These are phyloP conservation scores for Tribolium madens DNA, from an alignment of 1,140 invertebrate species.

Conservation along the genomic window DNA sequence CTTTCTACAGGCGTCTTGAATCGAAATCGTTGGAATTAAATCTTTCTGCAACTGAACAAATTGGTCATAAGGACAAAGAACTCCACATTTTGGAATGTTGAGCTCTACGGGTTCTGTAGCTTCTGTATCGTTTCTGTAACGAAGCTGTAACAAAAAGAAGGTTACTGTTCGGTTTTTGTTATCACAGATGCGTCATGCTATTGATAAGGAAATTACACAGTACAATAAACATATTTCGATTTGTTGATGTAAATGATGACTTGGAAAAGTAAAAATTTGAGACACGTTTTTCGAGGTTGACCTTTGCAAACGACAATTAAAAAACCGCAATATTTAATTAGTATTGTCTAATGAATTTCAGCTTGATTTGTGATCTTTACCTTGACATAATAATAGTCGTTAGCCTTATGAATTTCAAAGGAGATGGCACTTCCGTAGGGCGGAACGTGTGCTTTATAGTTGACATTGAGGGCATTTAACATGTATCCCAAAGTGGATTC, in stretches of 20 bases:
- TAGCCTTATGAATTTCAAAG: constrained; percentile 48
- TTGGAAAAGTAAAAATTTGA: background rate
- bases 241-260: background rate
- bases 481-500: constrained; percentile 77
- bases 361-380: background rate
- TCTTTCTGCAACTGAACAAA: constrained; percentile 23
- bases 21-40: background rate
- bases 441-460: constrained; percentile 71
- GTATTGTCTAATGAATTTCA: background rate
- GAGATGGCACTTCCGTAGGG: constrained; percentile 68
- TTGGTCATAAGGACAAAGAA: constrained; percentile 35
- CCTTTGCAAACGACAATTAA: background rate
- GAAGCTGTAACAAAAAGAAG: constrained; percentile 9
- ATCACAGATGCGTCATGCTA: too few species aligned
- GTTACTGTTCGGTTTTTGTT: background rate
- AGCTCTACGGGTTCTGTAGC: constrained; percentile 14
- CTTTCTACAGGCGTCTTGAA: constrained; percentile 5
- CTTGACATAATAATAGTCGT: constrained; percentile 42
- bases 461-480: constrained; percentile 70
- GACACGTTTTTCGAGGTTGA: background rate
- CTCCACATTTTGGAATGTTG: constrained; percentile 22
- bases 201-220: background rate
- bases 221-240: background rate
- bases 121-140: constrained; percentile 19
- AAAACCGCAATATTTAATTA: background rate